Percentiles rank a stretch among this genome's conserved stretches.
Conservation (phyloP, 1,140 invertebrate genomes). For the Spodoptera litura region DNA sequence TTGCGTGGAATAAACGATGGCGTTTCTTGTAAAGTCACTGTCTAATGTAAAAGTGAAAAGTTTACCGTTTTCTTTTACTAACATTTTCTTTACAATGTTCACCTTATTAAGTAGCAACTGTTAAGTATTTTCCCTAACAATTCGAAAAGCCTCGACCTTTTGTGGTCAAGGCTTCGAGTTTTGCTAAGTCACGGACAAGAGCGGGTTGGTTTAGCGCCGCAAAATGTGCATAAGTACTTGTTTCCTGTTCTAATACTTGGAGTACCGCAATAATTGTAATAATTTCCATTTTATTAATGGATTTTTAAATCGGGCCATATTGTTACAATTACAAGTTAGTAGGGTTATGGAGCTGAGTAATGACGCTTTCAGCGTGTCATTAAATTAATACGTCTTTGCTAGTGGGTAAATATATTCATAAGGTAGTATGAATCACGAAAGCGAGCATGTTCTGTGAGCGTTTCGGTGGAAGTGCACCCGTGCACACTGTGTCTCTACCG, state of each 20-base stretch:
- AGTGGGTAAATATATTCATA: constrained; percentile 39
- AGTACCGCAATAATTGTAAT: constrained; percentile 27
- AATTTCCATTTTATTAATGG: constrained; percentile 52
- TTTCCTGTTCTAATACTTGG: constrained; percentile 1
- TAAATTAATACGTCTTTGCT: constrained; percentile 40
- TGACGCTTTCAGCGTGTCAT: constrained; percentile 42
- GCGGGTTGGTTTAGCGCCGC: background rate
- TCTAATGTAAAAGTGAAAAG: constrained; percentile 50
- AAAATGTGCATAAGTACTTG: constrained; percentile 21
- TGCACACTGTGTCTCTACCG: constrained; percentile 18
- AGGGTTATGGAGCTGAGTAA: constrained; percentile 31
- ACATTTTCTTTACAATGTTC: constrained; percentile 28
- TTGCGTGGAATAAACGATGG: constrained; percentile 58
- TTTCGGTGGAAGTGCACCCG: constrained; percentile 7
- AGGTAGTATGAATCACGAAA: constrained; percentile 37
- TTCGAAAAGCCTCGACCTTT: constrained; percentile 33
- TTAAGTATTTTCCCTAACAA: constrained; percentile 34
- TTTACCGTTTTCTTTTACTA: constrained; percentile 27
- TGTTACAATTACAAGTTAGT: constrained; percentile 31
- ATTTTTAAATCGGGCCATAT: constrained; percentile 40
- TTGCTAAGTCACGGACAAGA: constrained; percentile 7
- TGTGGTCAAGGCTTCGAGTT: constrained; percentile 36
- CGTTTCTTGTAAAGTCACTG: constrained; percentile 54
- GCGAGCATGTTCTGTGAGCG: constrained; percentile 29
- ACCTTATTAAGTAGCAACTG: constrained; percentile 34